Percentiles rank a stretch among this genome's conserved stretches.
These are phyloP conservation scores for Pogonomyrmex barbatus DNA, from an alignment of 1,140 invertebrate genomes.

Conservation along the genomic window DNA sequence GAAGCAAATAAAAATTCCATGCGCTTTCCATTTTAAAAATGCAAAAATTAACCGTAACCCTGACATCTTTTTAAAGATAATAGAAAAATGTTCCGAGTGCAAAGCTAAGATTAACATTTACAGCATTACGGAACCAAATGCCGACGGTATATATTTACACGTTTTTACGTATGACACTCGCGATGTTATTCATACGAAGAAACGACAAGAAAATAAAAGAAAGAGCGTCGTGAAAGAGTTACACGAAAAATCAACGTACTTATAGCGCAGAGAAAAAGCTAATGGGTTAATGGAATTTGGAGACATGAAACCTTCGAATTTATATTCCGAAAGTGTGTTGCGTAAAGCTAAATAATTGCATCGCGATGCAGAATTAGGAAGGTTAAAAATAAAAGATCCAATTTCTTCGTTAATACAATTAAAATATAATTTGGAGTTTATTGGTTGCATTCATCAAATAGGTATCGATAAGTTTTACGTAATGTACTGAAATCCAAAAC, in stretches of 20 bases:
- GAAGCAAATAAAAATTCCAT: not conserved
- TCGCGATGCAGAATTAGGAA: not conserved
- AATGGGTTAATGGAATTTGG: not conserved
- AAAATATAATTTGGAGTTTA: not conserved
- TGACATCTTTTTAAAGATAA: not conserved
- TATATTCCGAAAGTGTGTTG: not conserved
- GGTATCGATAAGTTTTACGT: not conserved
- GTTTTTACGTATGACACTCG: not conserved
- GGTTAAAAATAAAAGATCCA: not conserved
- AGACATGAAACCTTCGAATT: not conserved
- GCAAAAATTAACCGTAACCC: not conserved
- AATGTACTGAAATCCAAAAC: not conserved
- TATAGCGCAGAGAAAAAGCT: not conserved
- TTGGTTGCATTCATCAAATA: not conserved
- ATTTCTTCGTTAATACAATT: not conserved
- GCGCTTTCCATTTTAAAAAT: conserved; percentile 9
- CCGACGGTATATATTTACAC: not conserved
- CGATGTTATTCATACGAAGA: not conserved
- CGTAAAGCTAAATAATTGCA: not conserved
- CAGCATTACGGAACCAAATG: not conserved
- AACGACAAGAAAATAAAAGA: not conserved
- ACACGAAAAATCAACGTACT: not conserved
- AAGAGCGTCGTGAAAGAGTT: not conserved
- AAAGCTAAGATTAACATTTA: not conserved
- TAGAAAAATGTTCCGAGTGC: not conserved